Base-by-base conservation (phyloP, 1,140 invertebrate genomes). In the Pseudomyrmex cubaensis region DNA sequence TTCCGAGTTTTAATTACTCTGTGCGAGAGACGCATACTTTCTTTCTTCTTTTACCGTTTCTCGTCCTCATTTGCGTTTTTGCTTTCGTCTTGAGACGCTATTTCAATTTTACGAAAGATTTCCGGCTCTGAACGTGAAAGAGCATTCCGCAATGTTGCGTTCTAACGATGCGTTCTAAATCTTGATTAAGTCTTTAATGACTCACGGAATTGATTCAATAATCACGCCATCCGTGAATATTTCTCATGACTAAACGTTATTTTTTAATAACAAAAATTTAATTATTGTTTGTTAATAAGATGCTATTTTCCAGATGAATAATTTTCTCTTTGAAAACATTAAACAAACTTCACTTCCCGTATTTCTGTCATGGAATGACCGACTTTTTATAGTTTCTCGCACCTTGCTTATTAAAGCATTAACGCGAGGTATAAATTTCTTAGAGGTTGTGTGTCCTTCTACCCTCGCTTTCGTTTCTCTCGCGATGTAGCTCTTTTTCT, bases 1-100 rank as follows among this genome's bases (percentile, higher is more conserved):
- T 91, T 89, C 85, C 69, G 87, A 90, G 89, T 92, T 92, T 91
- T 92, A 93, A 93, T 91, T 89, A 91, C 90, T 90, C 69, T 74
- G 72, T 56, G 70, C 86, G 85, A 84, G 75, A 75, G 73, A 62
- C 66, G n/a, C 54, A 85, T 44, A 57, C 22, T 63, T 52, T 20
- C 61, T 78, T 57, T 76, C 46, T 66, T 78, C 77, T 78, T 59
- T 57, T 87, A 44, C 48, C 70, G n/a, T 82, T 82, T n/a, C 1
- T 69, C 20, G 44, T 50, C 63, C 22, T 56, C 66, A 48, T 59
- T 84, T 66, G 54, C 75, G 44, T 82, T 75, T 73, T 62, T 20
- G 15, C 72, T 83, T 73, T 64, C 61, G 10, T 67, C 57, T 44
- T 57, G 54, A 57, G 85, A 83, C 80, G 83, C 87, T 87, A 88